Conservation (phyloP, 2,113 vertebrate species). For the Fulmarus glacialis region DNA sequence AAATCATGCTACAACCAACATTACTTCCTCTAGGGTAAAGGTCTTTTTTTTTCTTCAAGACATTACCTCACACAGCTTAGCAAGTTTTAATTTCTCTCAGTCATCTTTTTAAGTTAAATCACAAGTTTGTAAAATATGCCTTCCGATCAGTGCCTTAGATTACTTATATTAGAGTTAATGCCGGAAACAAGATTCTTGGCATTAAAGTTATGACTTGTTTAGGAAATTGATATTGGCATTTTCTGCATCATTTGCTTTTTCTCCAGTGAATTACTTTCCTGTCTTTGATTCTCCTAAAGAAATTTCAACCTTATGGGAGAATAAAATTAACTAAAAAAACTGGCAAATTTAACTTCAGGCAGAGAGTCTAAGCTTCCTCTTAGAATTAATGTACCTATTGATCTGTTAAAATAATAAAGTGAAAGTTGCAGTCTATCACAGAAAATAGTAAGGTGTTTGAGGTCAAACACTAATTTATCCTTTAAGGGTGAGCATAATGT, state of each 20-base stretch:
- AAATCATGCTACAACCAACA: not conserved
- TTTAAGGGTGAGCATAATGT: not conserved
- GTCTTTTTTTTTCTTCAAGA: not conserved
- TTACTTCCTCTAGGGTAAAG: not conserved
- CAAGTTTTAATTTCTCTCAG: not conserved
- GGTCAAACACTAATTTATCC: not conserved
- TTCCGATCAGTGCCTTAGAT: not conserved
- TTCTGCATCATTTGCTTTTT: conserved; percentile 72
- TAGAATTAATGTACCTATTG: conserved; percentile 60
- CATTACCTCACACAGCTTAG: not conserved
- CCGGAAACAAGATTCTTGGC: conserved; percentile 5
- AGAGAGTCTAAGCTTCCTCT: conserved; percentile 32
- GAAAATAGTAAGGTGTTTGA: not conserved
- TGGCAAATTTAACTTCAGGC: conserved; percentile 64
- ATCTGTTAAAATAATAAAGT: conserved; percentile 70
- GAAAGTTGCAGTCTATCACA: conserved; percentile 15
- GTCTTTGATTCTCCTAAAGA: conserved; percentile 43
- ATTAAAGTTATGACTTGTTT: conserved; percentile 72
- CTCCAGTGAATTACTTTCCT: conserved; percentile 57
- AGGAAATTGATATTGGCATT: conserved; percentile 77
- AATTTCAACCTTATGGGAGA: conserved; percentile 47
- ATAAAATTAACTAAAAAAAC: conserved; percentile 61
- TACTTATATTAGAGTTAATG: conserved; percentile 26
- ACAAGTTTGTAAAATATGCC: conserved; percentile 29
- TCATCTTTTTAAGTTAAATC: not conserved